Evolutionary conservation across 2,797 vertebrate genomes (phyloP), one percentile per base, ranked within the genome.

Genomic region (Lithobates sylvaticus): DNA sequence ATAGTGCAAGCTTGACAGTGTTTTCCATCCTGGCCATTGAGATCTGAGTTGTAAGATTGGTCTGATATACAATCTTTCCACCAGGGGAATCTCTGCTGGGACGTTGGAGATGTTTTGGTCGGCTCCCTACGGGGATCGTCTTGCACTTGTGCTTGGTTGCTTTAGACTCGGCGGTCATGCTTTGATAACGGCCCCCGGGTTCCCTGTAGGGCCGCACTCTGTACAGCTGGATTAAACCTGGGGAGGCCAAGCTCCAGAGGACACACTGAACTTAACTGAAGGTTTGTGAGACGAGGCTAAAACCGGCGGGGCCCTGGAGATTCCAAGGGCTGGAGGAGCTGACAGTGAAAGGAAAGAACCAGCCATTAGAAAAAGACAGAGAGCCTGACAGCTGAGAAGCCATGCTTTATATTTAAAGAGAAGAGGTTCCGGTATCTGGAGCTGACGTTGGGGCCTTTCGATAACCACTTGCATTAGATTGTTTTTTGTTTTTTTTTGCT

Each of bases 131-230:
- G 68, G 65, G n/a, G 44, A 29, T 58, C 34, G 26, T 26, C 58
- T 39, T 27, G 39, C 29, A 9, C 69, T 67, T 69, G 42, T 64
- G 78, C 26, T 32, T 61, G 78, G 78, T 9, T 76, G 54, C 32
- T 29, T 54, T 58, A 47, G 4, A 71, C 65, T 54, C 42, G 44
- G 54, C 54, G n/a, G 39, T 86, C 78, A 81, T 61, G 71, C 36
- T 61, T 67, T 80, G 77, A 54, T 86, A 67, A 58, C 16, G 18
- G 26, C 71, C 71, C 71, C 26, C 29, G 67, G 44, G 77, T 23
- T 81, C 77, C 76, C 84, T 73, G 65, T 44, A 78, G 76, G 21
- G 69, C 32, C 29, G 21, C 47, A 21, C 32, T 78, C 58, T 61
- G 6, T 61, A 67, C 47, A 39, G 3, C 15, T n/a, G 64, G 29